Base-by-base conservation (phyloP, 1,140 invertebrate genomes). In the Homalodisca vitripennis region DNA sequence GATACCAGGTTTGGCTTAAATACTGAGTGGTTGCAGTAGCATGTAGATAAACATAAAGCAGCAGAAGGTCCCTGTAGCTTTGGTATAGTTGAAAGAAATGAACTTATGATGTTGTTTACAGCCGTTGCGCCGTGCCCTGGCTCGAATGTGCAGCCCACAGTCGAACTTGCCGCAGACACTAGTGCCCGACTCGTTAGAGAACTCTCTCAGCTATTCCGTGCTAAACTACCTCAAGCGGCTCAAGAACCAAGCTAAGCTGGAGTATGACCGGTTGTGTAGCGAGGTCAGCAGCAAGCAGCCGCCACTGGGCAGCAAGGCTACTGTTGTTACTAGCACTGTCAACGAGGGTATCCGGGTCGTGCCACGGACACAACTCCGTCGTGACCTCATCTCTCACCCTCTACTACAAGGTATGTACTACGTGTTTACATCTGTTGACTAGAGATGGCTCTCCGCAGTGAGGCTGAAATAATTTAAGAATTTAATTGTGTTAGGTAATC, bases 161-260 rank as follows among this genome's bases (percentile, higher is more conserved):
- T 67, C 67, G 20, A 89, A 89, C 10, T 77, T 95, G 65, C 85
- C 92, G 24, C 89, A 91, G 75, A 90, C 87, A 60, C 82, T 98
- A 51, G 89, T 98, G 63, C 94, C 95, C 0, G 95, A 98, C 74
- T 93, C 88, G 70, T 88, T 95, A 80, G 96, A 98, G 75, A 97
- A 93, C 78, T 92, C 92, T 71, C 82, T 98, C 32, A 97, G 93
- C 74, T 98, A 95, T 78, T 92, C 89, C 68, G 94, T 99, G 6
- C 85, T 97, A 69, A 97, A 94, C 79, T 97, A 98, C 78, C 82
- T 98, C 72, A 99, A 98, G 80, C 89, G 94, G 77, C 83, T 98
- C 70, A 99, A 98, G 83, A 97, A 97, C 79, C 89, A 95, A 80
- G 97, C 96, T 17, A 98, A 98, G 81, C 85, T 91, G 63, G 96